Conservation (phyloP, 2,797 vertebrate species). For the Florisuga fusca region DNA sequence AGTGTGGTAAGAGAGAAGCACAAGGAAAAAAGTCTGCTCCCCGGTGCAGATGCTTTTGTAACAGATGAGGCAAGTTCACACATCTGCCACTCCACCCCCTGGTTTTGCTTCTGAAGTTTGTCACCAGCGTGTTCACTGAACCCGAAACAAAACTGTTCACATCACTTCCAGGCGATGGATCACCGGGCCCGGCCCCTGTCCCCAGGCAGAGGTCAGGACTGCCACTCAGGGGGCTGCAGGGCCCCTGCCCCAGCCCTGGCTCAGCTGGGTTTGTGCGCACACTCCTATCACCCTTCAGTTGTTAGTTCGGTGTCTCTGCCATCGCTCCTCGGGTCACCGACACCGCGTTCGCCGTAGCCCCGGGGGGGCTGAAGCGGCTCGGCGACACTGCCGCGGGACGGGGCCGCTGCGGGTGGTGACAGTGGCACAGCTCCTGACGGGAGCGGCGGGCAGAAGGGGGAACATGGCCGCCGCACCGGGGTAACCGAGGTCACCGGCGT, state of each 20-base stretch:
- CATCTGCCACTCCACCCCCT: rapidly evolving
- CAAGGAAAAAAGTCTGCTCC: too few relatives aligned
- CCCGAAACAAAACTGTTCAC: rapidly evolving
- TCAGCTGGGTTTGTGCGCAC: rapidly evolving
- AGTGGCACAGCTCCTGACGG: too few relatives aligned
- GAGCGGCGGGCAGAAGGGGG: not conserved
- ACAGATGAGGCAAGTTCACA: not conserved
- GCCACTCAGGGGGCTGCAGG: rapidly evolving
- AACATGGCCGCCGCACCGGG: not conserved
- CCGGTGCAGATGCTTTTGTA: not conserved
- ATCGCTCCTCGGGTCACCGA: not conserved
- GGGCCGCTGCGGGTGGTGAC: not conserved
- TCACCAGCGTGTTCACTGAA: not conserved
- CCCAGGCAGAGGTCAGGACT: rapidly evolving
- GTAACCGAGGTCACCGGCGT: not conserved
- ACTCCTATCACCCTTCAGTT: rapidly evolving
- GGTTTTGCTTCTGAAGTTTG: not conserved
- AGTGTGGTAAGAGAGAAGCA: not conserved
- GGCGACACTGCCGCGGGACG: not conserved
- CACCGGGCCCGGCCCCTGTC: rapidly evolving
- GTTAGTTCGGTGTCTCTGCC: rapidly evolving
- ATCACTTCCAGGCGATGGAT: rapidly evolving
- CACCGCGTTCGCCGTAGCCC: not conserved
- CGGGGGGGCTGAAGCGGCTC: too few relatives aligned
- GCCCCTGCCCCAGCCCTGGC: not conserved